Percentiles rank a stretch among this genome's conserved stretches.
These are phyloP conservation scores for Lithosia quadra DNA, from an alignment of 2,888 invertebrate genomes.

Conservation along the genomic window DNA sequence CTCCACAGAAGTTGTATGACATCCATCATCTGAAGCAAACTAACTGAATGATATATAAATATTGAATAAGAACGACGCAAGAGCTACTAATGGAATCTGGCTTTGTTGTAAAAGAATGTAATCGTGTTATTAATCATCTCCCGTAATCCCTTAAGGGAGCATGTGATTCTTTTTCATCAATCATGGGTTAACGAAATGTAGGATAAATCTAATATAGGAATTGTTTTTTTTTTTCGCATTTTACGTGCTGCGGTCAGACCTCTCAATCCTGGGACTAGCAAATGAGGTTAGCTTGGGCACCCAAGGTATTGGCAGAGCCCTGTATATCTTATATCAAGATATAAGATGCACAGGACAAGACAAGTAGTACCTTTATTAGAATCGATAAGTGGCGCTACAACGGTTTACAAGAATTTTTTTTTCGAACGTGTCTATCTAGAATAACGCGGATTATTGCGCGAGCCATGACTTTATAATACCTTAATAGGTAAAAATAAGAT, in stretches of 20 bases:
- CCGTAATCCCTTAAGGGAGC: not conserved
- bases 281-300: too few relatives aligned
- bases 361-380: too few relatives aligned
- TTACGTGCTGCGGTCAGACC: too few relatives aligned
- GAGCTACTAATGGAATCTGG: slow-evolving; percentile 33
- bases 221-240: too few relatives aligned
- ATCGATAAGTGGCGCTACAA: too few relatives aligned
- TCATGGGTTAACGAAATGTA: not conserved
- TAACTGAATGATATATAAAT: slow-evolving; percentile 28
- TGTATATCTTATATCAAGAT: too few relatives aligned
- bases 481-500: not conserved
- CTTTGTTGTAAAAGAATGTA: slow-evolving; percentile 16
- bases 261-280: too few relatives aligned
- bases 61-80: slow-evolving; percentile 18
- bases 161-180: not conserved
- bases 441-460: not conserved
- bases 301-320: too few relatives aligned
- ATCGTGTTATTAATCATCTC: slow-evolving; percentile 34
- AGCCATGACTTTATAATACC: not conserved
- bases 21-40: slow-evolving; percentile 32
- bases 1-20: slow-evolving; percentile 8
- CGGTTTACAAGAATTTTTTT: not conserved
- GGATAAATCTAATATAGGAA: not conserved
- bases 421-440: not conserved
- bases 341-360: too few relatives aligned